These are phyloP conservation scores for Microtus pennsylvanicus DNA, from an alignment of 2,113 vertebrate species.

Conservation along the genomic window DNA sequence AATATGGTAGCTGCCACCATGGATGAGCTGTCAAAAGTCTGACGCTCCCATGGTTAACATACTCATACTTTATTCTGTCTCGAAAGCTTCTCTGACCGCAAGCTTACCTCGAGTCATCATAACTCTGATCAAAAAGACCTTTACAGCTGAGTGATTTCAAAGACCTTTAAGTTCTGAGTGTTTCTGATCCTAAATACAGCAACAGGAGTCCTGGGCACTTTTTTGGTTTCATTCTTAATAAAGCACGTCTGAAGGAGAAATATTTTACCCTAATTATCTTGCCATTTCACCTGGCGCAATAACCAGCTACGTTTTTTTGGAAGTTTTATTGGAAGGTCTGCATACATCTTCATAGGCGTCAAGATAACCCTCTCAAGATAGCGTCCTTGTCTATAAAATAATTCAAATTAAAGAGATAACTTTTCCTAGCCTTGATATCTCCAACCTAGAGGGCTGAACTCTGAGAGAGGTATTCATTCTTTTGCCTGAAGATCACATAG, in stretches of 20 bases:
- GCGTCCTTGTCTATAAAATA: slow-evolving; percentile 1
- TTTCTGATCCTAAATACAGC: slow-evolving; percentile 36
- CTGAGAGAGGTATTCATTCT: neutral
- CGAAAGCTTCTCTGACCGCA: neutral
- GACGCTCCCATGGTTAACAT: neutral
- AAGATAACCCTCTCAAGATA: slow-evolving; percentile 39
- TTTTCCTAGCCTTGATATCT: neutral
- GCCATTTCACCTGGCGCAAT: slow-evolving; percentile 16
- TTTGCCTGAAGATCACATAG: neutral
- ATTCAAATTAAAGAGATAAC: slow-evolving; percentile 32
- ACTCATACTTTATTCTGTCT: neutral
- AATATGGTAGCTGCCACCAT: neutral
- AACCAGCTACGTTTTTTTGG: slow-evolving; percentile 4
- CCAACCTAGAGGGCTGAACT: neutral
- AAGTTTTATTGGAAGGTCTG: slow-evolving; percentile 31
- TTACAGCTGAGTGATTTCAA: slow-evolving; percentile 33
- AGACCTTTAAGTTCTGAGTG: slow-evolving; percentile 32
- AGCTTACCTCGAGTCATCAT: neutral
- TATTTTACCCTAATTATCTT: slow-evolving; percentile 32
- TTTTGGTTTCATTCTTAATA: slow-evolving; percentile 23
- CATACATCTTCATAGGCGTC: neutral
- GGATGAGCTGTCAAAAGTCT: neutral
- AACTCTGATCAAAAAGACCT: slow-evolving; percentile 31
- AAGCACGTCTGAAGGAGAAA: slow-evolving; percentile 30
- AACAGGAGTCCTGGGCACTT: neutral